A percentile compares a stretch with the other conserved stretches of the same genome.
Conservation (phyloP, 2,113 vertebrate species). For the Bucco capensis region DNA sequence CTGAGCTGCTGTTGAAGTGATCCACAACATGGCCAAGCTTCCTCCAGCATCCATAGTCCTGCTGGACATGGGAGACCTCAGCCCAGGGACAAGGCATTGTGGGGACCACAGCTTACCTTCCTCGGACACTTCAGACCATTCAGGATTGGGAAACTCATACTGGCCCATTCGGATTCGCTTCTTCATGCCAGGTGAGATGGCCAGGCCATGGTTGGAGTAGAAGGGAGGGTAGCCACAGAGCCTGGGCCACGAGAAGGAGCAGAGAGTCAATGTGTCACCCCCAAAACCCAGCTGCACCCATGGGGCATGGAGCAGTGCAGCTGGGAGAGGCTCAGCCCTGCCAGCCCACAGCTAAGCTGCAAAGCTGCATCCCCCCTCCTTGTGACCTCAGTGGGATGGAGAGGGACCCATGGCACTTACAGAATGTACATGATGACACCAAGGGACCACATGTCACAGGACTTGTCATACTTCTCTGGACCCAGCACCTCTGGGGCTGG, state of each 20-base stretch:
- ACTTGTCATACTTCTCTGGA: slow-evolving; percentile 98
- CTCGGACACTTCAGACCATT: slow-evolving; percentile 97
- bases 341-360: fast-evolving
- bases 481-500: slow-evolving; percentile 95
- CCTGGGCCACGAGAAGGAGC: slow-evolving; percentile 56
- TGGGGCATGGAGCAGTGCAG: background rate
- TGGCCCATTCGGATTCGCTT: slow-evolving; percentile 93
- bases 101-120: slow-evolving; percentile 77
- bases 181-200: slow-evolving; percentile 99
- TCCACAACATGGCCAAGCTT: fast-evolving
- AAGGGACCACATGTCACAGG: slow-evolving; percentile 99
- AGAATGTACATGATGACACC: slow-evolving; percentile 99
- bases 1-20: background rate
- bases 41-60: background rate
- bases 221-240: slow-evolving; percentile 97
- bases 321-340: background rate
- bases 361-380: background rate
- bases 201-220: slow-evolving; percentile 95
- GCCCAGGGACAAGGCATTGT: fast-evolving
- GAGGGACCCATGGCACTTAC: slow-evolving; percentile 71
- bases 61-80: background rate
- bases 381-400: fast-evolving
- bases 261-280: fast-evolving
- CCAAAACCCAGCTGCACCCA: background rate
- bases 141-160: slow-evolving; percentile 95